Evolutionary conservation across 1,140 invertebrate genomes (phyloP), one percentile per base, ranked within the genome.

Genomic region (Diprion similis): DNA sequence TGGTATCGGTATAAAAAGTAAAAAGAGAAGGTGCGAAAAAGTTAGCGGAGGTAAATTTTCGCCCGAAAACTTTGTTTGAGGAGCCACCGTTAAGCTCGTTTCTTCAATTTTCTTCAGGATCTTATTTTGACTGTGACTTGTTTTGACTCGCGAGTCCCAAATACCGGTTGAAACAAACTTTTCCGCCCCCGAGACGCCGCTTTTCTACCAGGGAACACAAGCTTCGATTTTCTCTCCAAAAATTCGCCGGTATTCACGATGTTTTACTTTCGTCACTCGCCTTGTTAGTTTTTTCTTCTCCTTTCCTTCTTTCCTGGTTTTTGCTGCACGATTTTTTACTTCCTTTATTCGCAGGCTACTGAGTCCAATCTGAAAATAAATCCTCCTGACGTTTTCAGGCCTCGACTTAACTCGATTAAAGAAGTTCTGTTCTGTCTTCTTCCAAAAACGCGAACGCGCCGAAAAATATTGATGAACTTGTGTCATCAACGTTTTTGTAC

Each of bases 171-270:
- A n/a, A n/a, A 19, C 37, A 68, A 68, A 68, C 7, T 68, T 68
- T 68, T 8, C 66, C 8, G 66, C 18, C 66, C 18, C 66, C 66
- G 11, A 68, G 66, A 68, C 66, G 66, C 66, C 66, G 6, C 66
- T 19, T 15, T 64, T 64, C 59, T 7, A 1, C 59, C 8, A 64
- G 59, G 66, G 66, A 68, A 68, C 15, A 7, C 1, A 15, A 6
- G 6, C 18, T 19, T 59, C 51, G 51, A 59, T 59, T 59, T 59
- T 59, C n/a, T 17, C n/a, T 8, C 51, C 24, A 37, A 37, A 37
- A 37, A 37, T 15, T 64, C 59, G 8, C 6, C 17, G 59, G 8
- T 64, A 64, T 18, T 15, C 13, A 6, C 13, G 8, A 3, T 7
- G 1, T 64, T 64, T 64, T 7, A 64, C 59, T 64, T 15, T 64